A percentile compares a stretch with the other conserved stretches of the same genome.
Conservation (phyloP, 2,888 invertebrate genomes). For the Sabatieria punctata region DNA sequence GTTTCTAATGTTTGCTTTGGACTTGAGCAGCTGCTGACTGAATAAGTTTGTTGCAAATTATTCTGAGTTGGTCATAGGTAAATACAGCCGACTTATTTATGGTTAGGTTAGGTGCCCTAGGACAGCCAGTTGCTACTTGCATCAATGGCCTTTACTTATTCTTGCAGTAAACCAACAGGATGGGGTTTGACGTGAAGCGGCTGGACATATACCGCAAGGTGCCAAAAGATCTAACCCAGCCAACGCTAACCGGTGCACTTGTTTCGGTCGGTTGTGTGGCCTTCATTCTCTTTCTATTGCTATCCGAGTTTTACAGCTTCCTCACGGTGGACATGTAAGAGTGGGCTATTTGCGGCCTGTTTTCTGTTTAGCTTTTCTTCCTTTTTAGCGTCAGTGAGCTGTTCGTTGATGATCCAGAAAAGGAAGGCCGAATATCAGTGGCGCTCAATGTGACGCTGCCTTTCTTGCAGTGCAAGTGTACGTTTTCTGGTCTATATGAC, state of each 20-base stretch:
- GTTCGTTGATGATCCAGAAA: conserved; percentile 41
- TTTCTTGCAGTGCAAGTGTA: conserved; percentile 40
- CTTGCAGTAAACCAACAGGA: no score
- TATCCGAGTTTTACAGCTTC: conserved; percentile 39
- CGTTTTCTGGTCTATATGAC: conserved; percentile 11
- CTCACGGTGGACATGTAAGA: conserved; percentile 40
- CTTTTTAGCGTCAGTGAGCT: conserved; percentile 39
- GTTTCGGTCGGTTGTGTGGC: conserved; percentile 39
- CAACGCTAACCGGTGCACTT: conserved; percentile 41
- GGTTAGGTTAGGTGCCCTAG: no score
- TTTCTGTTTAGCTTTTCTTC: conserved; percentile 10
- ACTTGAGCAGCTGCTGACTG: no score
- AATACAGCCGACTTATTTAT: no score
- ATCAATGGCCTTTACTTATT: no score
- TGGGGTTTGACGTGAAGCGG: no score
- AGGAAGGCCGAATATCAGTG: conserved; percentile 40
- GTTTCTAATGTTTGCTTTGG: no score
- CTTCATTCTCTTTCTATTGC: conserved; percentile 39
- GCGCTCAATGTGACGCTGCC: conserved; percentile 40
- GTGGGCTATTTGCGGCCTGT: no score
- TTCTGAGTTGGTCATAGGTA: no score
- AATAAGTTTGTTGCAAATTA: no score
- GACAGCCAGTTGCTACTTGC: no score
- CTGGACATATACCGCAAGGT: conserved; percentile 46
- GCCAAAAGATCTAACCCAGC: conserved; percentile 44